Percentiles rank a stretch among this genome's conserved stretches.
Evolutionary conservation across 2,888 invertebrate genomes (phyloP).

Genomic region (Acrocyrtus sp.): DNA sequence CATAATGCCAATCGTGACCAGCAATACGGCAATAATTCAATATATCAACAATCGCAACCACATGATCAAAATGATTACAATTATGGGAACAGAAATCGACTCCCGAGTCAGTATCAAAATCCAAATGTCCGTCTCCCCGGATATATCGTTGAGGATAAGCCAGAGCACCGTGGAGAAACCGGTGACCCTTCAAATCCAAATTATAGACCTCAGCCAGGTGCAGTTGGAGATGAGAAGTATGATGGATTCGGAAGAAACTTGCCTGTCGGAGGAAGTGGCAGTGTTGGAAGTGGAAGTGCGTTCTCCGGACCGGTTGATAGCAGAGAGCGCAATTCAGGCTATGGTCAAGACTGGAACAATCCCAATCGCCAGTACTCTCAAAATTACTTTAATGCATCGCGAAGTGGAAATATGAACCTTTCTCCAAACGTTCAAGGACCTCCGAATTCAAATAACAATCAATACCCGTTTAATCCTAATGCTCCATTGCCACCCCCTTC

Average conservation of each 20-base stretch:
- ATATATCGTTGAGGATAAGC: constrained; percentile 35
- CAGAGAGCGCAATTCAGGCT: background rate
- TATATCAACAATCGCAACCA: background rate
- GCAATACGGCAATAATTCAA: background rate
- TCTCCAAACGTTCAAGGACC: constrained; percentile 15
- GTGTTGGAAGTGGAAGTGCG: background rate
- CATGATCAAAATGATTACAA: constrained; percentile 21
- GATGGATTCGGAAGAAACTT: constrained; percentile 42
- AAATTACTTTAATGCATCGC: constrained; percentile 4
- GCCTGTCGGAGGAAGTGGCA: constrained; percentile 15
- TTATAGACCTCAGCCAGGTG: constrained; percentile 4
- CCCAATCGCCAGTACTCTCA: constrained; percentile 10
- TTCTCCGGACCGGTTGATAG: too few relatives aligned
- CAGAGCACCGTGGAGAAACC: constrained; percentile 35
- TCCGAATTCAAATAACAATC: background rate
- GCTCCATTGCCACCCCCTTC: background rate
- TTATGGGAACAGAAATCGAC: constrained; percentile 32
- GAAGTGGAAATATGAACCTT: constrained; percentile 39
- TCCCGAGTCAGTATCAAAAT: constrained; percentile 29
- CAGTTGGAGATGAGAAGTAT: constrained; percentile 28
- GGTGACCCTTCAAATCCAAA: constrained; percentile 26
- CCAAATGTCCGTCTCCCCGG: constrained; percentile 36
- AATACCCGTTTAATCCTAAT: constrained; percentile 15
- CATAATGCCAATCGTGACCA: constrained; percentile 41
- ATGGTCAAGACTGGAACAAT: constrained; percentile 19